Evolutionary conservation across 1,140 invertebrate genomes (phyloP).

Genomic region (Drosophila pachea): DNA sequence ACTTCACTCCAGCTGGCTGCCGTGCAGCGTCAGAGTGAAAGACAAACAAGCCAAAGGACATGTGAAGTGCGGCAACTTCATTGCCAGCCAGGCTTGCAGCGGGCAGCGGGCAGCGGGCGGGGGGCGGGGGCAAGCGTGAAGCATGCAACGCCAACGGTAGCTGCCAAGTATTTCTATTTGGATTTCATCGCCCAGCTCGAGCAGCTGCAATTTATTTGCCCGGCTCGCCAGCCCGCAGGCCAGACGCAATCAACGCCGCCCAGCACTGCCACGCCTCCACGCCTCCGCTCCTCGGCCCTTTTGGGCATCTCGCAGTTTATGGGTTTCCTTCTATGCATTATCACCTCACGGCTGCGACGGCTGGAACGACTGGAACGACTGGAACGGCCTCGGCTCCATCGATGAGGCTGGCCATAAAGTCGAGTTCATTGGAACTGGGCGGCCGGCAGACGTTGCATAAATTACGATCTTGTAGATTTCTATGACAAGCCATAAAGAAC

Average conservation of each 20-base stretch:
- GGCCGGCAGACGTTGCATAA: constrained; percentile 51
- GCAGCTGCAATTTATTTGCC: constrained; percentile 76
- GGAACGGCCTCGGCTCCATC: constrained; percentile 41
- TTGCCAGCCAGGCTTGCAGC: constrained; percentile 34
- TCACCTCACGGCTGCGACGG: constrained; percentile 53
- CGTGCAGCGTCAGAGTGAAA: constrained; percentile 49
- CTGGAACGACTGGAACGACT: too few species aligned
- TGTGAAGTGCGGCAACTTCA: constrained; percentile 58
- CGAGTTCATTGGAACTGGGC: constrained; percentile 26
- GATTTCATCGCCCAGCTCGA: constrained; percentile 70
- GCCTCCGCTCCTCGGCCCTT: constrained; percentile 13
- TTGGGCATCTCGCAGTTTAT: constrained; percentile 37
- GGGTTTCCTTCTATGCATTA: constrained; percentile 68
- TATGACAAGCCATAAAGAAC: constrained; percentile 67
- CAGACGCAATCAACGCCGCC: constrained; percentile 57
- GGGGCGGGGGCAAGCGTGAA: constrained; percentile 44
- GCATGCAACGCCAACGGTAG: constrained; percentile 57
- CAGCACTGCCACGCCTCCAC: too few species aligned
- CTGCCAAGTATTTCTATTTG: constrained; percentile 77
- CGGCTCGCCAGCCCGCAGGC: constrained; percentile 42
- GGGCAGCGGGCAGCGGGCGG: constrained; percentile 26
- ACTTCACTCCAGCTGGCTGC: constrained; percentile 48
- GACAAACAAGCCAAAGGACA: constrained; percentile 63
- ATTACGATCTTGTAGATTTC: constrained; percentile 70
- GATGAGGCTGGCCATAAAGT: constrained; percentile 64